phyloP scores from a whole-genome alignment of 2,797 vertebrate genomes.

The Semaprochilodus insignis region DNA sequence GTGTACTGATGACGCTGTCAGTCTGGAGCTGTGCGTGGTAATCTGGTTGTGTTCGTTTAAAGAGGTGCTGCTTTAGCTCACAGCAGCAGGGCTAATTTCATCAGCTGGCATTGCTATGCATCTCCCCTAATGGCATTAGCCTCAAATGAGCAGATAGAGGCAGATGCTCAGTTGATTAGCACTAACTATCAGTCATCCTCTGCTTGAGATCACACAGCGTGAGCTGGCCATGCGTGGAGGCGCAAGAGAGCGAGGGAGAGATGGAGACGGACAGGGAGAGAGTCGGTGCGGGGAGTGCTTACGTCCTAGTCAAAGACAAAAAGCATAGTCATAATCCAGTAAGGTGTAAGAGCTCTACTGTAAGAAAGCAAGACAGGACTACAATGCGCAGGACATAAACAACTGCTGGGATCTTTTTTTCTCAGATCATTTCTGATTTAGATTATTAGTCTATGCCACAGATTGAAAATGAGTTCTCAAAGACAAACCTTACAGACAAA shows the following conservation, averaged over 20 bases:
- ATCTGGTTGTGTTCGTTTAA: conserved; percentile 63
- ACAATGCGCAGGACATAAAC: neutral
- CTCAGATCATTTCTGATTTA: neutral
- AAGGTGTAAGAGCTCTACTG: neutral
- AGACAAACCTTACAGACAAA: too few relatives aligned
- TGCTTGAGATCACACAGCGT: conserved; percentile 62
- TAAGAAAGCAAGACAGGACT: neutral
- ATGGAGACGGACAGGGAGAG: conserved; percentile 4
- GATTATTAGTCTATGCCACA: neutral
- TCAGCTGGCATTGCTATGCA: conserved; percentile 76
- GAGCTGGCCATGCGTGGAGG: conserved; percentile 58
- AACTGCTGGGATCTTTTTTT: neutral
- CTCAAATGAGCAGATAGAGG: conserved; percentile 77
- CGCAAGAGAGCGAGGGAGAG: conserved; percentile 43
- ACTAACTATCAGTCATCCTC: conserved; percentile 60
- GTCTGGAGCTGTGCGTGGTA: conserved; percentile 61
- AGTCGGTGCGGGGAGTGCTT: neutral
- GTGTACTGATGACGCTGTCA: conserved; percentile 78
- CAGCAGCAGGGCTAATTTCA: conserved; percentile 70
- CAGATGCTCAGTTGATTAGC: conserved; percentile 70
- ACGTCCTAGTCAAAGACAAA: conserved; percentile 67
- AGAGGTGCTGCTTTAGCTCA: conserved; percentile 72
- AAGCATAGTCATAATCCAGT: conserved; percentile 61
- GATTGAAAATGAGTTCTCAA: neutral
- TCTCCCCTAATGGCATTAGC: conserved; percentile 78